Base-by-base conservation (phyloP, 2,888 invertebrate genomes). In the Catocala nupta region DNA sequence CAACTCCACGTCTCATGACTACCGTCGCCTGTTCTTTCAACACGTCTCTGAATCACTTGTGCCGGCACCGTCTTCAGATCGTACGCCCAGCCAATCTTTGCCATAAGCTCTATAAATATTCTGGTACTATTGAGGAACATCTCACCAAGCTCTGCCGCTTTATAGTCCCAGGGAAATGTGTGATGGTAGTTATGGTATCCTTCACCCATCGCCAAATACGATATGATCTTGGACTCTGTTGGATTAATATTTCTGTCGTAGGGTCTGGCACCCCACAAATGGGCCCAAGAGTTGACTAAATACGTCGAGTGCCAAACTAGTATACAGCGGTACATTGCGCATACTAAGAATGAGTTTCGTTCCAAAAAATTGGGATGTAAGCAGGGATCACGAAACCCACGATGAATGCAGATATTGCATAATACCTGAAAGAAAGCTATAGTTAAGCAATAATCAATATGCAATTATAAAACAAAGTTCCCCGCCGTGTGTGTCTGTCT, bases 151-250 rank as follows among this genome's bases (percentile, higher is more conserved):
- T 98, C 98, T 12, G 97, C 96, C 11, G 97, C 96, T 82, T 97
- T 96, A 93, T 98, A 98, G 82, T 98, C 97, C 96, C 97, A 97
- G 0, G 98, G 97, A 93, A 97, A 98, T 0, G 95, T 94, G 90
- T 98, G 98, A 81, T 98, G 98, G 87, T 97, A 98, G 86, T 98
- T 98, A 90, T 98, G 98, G 96, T 96, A 98, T 0, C 98, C 98
- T 89, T 97, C 97, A 0, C 97, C 97, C 48, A 96, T 85, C 0
- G 96, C 96, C 25, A 96, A 87, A 0, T 96, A 72, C 0, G 97
- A 95, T 0, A 97, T 97, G 0, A 94, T 83, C 25, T 91, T 90
- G 75, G 96, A 97, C 87, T 98, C 96, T 0, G 96, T 92, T 0
- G 98, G 97, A 81, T 96, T 96, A 80, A 98, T 96, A 89, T 90